Evolutionary conservation across 2,113 vertebrate genomes (phyloP).

Genomic region (Protobothrops flavoviridis): DNA sequence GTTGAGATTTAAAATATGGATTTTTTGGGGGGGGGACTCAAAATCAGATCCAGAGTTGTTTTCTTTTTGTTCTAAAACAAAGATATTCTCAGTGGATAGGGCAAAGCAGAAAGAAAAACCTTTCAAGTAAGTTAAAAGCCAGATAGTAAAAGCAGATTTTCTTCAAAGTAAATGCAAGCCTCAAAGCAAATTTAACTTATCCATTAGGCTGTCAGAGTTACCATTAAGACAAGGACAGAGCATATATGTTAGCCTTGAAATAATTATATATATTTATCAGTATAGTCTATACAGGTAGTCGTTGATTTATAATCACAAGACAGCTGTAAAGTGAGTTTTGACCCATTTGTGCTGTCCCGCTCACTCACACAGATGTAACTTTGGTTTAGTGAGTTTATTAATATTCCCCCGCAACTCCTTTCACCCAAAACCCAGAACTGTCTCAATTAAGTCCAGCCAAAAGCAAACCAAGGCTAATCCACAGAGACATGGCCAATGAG

Average conservation of each 20-base stretch:
- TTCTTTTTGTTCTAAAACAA: conserved; percentile 24
- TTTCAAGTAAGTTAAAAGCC: conserved; percentile 7
- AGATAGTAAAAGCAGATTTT: conserved; percentile 23
- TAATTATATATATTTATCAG: not conserved
- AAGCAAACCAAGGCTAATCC: too few species aligned
- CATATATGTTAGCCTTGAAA: not conserved
- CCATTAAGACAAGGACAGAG: not conserved
- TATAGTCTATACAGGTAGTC: not conserved
- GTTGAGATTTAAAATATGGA: not conserved
- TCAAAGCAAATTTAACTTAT: conserved; percentile 6
- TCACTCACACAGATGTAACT: not conserved
- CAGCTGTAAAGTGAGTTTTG: not conserved
- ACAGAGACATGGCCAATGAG: too few species aligned
- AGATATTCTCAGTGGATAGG: not conserved
- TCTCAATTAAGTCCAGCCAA: too few species aligned
- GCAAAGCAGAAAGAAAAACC: not conserved
- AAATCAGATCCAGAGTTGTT: not conserved
- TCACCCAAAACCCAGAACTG: too few species aligned
- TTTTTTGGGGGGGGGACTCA: not conserved
- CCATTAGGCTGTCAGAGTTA: not conserved
- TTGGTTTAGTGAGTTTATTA: not conserved
- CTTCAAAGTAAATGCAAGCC: not conserved
- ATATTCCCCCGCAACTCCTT: too few species aligned
- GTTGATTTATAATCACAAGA: not conserved
- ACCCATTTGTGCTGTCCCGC: not conserved